A percentile compares a stretch with the other conserved stretches of the same genome.
phyloP scores from a whole-genome alignment of 2,113 vertebrate genomes.

The cat (Felis catus) region F.catus_Fca126_mat1.0 CM031412.1:210971501-210972000 shows the following conservation, averaged over 20 bases:
- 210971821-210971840: not conserved
- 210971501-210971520: not conserved
- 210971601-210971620: not conserved
- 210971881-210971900: constrained; percentile 28
- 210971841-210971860: not conserved
- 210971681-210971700: not conserved
- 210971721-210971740: constrained; percentile 27
- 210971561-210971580: not conserved
- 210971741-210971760: not conserved
- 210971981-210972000: not conserved
- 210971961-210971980: not conserved
- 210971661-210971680: not conserved
- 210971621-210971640: not conserved
- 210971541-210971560: not conserved
- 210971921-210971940: not conserved
- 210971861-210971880: constrained; percentile 39
- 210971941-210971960: not conserved
- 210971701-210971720: not conserved
- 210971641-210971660: not conserved
- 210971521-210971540: not conserved
- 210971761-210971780: not conserved
- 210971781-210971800: constrained; percentile 2
- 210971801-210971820: constrained; percentile 44
- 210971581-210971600: not conserved
- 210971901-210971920: not conserved